Base-by-base conservation (phyloP, 2,113 vertebrate genomes). In the Laterallus jamaicensis region DNA sequence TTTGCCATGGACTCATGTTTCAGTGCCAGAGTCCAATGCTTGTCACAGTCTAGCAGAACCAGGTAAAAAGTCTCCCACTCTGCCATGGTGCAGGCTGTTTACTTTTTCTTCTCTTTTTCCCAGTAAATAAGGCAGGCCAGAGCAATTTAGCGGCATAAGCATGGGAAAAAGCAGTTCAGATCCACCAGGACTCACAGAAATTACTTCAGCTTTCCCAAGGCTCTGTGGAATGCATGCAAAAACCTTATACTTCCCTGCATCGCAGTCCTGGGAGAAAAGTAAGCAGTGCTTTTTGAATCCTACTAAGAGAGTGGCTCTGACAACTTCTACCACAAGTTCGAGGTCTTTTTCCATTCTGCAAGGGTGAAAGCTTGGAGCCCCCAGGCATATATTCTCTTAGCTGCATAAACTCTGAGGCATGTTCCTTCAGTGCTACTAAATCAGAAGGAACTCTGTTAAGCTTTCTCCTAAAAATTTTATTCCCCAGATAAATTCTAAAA, bases 1-100 rank as follows among this genome's bases (percentile, higher is more conserved):
- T 63, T 82, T 70, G n/a, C 11, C 24, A 44, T 12, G n/a, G 11
- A 60, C 17, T 70, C 11, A 12, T 21, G 15, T 64, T 92, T 69
- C 50, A 79, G 32, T 49, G 11, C 35, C 19, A 70, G 60, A 17
- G 56, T n/a, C 26, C 0, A 0, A 42, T 9, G 35, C 6, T 56
- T 60, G 7, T 15, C 2, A 2, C 16, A 37, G 8, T 67, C 11
- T 67, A 11, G 56, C 19, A 88, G 75, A 75, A 29, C 19, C 58
- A 70, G n/a, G 26, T n/a, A 42, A 66, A 75, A 74, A 37, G 15
- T 15, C 8, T 52, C 37, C 11, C 5, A 56, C 17, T 85, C 20
- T 75, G 14, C 29, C 26, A 21, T 39, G 4, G 6, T 4, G 9
- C 5, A 2, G 64, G 26, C 24, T 82, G 32, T 54, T 81, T 56